phyloP scores from a whole-genome alignment of 92 coral and sea anemone genomes.

The Palythoa caribaeorum region DNA sequence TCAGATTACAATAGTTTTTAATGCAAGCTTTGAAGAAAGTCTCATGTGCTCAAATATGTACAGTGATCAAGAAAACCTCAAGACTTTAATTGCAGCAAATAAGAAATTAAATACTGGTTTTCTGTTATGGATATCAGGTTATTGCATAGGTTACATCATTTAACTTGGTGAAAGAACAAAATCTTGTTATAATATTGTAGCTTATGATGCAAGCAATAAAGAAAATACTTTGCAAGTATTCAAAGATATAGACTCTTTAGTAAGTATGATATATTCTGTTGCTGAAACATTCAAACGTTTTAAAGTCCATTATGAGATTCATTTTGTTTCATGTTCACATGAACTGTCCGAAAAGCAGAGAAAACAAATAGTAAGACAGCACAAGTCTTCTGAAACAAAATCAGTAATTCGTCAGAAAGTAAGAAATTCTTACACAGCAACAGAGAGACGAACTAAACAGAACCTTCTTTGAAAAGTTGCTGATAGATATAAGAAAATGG shows the following conservation, averaged over 20 bases:
- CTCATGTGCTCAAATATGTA: not conserved
- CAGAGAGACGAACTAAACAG: not conserved
- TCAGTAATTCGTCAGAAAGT: not conserved
- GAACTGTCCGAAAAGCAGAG: not conserved
- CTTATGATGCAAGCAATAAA: conserved; percentile 23
- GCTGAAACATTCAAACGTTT: not conserved
- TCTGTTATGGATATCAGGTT: conserved; percentile 23
- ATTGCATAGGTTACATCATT: conserved; percentile 49
- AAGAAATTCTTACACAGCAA: not conserved
- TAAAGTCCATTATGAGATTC: not conserved
- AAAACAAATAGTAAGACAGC: conserved; percentile 28
- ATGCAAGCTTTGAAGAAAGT: conserved; percentile 47
- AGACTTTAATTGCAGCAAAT: conserved; percentile 44
- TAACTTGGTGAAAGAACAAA: conserved; percentile 21
- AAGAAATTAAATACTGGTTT: conserved; percentile 43
- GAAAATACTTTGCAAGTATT: conserved; percentile 39
- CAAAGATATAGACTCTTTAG: not conserved
- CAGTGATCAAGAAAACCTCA: conserved; percentile 41
- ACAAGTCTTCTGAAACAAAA: not conserved
- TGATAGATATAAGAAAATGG: not conserved
- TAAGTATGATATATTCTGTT: not conserved
- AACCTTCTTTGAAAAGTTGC: not conserved
- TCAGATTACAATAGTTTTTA: conserved; percentile 32
- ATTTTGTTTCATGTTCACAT: conserved; percentile 31
- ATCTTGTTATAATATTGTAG: conserved; percentile 34